Base-by-base conservation (phyloP, 2,797 vertebrate genomes). In the Gobio occitaniae region DNA sequence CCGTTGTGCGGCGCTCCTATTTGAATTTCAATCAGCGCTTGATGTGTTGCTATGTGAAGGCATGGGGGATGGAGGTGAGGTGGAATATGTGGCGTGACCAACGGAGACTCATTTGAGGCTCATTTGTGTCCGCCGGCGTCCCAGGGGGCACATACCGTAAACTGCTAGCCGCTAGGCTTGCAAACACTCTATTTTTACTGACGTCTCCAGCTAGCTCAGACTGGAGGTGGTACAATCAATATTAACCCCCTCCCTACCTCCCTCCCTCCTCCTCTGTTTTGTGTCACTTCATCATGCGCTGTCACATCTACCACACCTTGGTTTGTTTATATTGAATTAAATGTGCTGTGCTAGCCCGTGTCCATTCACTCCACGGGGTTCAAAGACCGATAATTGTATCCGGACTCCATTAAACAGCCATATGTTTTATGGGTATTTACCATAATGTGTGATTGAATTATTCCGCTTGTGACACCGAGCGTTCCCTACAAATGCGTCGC, bases 1-100 rank as follows among this genome's bases (percentile, higher is more conserved):
- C 92, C 92, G 88, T 93, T 89, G 93, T 89, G 84, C 88, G 25
- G 65, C 59, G 25, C 84, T 88, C 7, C 84, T 89, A 88, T 92
- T 93, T 94, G 93, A 95, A 95, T 96, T 94, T 95, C 94, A 95
- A 93, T 95, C 93, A 93, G 92, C 88, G 86, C 82, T 80, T 85
- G 85, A 89, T 91, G 89, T 88, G 90, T 93, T 94, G 92, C 92
- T 87, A 75, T 85, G 87, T 86, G 90, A 65, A 79, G 79, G 90
- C 44, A 38, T 83, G 88, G 85, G 91, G 92, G 92, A 84, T 87
- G 93, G 93, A 88, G 80, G 9, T 36, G 65, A 70, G 32, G 78
- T 93, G 91, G 90, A 71, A 94, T 91, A 93, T 91, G 91, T 87
- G 86, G 91, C 66, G 90, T 92, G 95, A 94, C 93, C 93, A 92